Base-by-base conservation (phyloP, 1,140 invertebrate species). In the Nixonia krombeini region DNA sequence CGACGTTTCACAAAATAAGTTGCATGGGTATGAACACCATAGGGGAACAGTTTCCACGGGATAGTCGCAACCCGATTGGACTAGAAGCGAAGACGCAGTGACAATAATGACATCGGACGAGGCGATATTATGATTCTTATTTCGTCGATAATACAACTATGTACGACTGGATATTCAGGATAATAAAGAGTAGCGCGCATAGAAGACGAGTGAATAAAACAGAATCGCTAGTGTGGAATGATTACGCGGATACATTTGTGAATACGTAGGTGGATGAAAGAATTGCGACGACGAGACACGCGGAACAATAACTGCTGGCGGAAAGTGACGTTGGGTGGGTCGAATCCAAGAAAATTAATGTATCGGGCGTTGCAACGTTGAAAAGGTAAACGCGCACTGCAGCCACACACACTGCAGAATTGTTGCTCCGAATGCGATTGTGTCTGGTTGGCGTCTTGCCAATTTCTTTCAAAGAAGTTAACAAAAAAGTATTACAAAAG, bases 61-160 rank as follows among this genome's bases (percentile, higher is more conserved):
- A 33, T 47, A 41, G 25, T 26, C 9, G 4, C 9, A 5, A 26
- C n/a, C n/a, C n/a, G n/a, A 26, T 26, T 26, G 25, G 9, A 26
- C 25, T 26, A 4, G 25, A 26, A 26, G 25, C n/a, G 25, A 26
- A 26, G 46, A 38, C 63, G 65, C 44, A 75, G 74, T 78, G 76
- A 80, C 75, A 80, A 80, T 80, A 79, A 79, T 72, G 66, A 75
- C 62, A 28, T 9, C n/a, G 26, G 15, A 4, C 4, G 25, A 26
- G 4, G 25, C 4, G 49, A 42, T 23, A 56, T 44, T 31, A 64
- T 55, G 29, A 26, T 49, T 62, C n/a, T n/a, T n/a, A n/a, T n/a
- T n/a, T n/a, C n/a, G n/a, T n/a, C n/a, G n/a, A n/a, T n/a, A n/a
- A n/a, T n/a, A n/a, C n/a, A 38, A 2, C 13, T 21, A 31, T 42